Conservation (phyloP, 2,113 vertebrate species). For the human region GRCh38 chr7:93364501-93365000, state of each 20-base stretch:
- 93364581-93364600: background rate
- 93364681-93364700: background rate
- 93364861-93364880: background rate
- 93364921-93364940: background rate
- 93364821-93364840: constrained; percentile 12
- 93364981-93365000: background rate
- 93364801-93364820: background rate
- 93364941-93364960: background rate
- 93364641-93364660: background rate
- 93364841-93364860: background rate
- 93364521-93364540: background rate
- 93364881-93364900: background rate
- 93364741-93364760: background rate
- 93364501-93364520: background rate
- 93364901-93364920: background rate
- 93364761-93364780: background rate
- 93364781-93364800: background rate
- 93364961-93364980: background rate
- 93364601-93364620: background rate
- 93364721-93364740: background rate
- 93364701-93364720: background rate
- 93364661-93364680: background rate
- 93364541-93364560: background rate
- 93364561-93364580: background rate
- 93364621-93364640: background rate